These are phyloP conservation scores for Karalla daura DNA, from an alignment of 2,797 vertebrate genomes.

Conservation along the genomic window DNA sequence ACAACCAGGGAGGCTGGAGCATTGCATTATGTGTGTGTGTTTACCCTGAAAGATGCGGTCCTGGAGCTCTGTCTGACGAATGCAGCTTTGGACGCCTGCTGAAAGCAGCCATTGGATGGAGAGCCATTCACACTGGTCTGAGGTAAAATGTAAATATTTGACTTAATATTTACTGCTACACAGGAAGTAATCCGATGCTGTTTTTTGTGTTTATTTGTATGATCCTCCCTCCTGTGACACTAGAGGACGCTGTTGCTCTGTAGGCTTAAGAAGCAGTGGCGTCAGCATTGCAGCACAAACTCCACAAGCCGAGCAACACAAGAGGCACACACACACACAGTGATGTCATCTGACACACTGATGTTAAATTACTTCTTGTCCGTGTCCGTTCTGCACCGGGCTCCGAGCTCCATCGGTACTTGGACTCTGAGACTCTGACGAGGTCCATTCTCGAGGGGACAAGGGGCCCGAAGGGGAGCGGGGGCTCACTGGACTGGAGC, in stretches of 20 bases:
- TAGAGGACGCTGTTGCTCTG: constrained; percentile 39
- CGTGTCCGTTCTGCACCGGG: constrained; percentile 69
- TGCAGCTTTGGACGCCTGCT: constrained; percentile 68
- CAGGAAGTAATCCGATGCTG: not conserved
- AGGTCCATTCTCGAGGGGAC: constrained; percentile 55
- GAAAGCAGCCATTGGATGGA: constrained; percentile 42
- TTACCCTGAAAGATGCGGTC: constrained; percentile 92
- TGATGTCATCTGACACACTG: not conserved
- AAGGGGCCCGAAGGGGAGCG: constrained; percentile 40
- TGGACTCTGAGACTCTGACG: no score
- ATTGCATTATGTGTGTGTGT: constrained; percentile 14
- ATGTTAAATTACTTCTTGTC: constrained; percentile 56
- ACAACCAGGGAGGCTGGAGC: not conserved
- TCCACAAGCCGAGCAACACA: constrained; percentile 38
- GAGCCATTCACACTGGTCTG: constrained; percentile 62
- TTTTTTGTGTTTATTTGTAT: not conserved
- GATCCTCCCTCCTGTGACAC: constrained; percentile 10
- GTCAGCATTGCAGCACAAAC: constrained; percentile 4
- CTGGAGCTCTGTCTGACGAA: constrained; percentile 87
- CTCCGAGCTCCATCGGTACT: constrained; percentile 41
- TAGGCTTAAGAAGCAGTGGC: not conserved
- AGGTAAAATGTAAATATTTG: constrained; percentile 18
- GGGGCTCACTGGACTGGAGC: constrained; percentile 74
- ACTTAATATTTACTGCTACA: not conserved
- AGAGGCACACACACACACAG: constrained; percentile 7